phyloP scores from a whole-genome alignment of 2,888 invertebrate genomes.

The Oscheius sp. region DNA sequence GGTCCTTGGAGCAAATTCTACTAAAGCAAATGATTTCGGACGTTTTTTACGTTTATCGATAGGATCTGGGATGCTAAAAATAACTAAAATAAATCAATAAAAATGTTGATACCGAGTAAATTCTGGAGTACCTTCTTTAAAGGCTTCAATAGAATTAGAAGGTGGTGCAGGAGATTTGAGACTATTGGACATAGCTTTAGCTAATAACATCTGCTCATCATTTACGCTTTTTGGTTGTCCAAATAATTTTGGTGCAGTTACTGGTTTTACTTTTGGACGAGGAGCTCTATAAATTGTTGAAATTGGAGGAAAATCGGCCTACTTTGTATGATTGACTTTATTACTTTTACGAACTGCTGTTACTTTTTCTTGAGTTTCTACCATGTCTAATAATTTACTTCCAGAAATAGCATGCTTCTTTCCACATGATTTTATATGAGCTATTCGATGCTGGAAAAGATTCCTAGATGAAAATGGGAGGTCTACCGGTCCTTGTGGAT shows the following conservation, averaged over 20 bases:
- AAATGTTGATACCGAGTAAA: slow-evolving; percentile 37
- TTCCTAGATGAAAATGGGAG: neutral
- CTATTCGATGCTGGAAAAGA: slow-evolving; percentile 41
- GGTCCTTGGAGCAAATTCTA: slow-evolving; percentile 56
- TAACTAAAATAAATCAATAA: neutral
- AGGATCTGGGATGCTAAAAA: slow-evolving; percentile 38
- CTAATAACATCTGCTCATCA: slow-evolving; percentile 39
- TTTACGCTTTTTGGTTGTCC: slow-evolving; percentile 37
- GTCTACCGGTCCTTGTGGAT: slow-evolving; percentile 44
- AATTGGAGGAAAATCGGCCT: neutral
- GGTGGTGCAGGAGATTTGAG: neutral
- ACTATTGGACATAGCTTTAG: slow-evolving; percentile 32
- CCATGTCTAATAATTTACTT: slow-evolving; percentile 35
- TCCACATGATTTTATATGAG: slow-evolving; percentile 44
- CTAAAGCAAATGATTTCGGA: slow-evolving; percentile 56
- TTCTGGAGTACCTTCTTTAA: slow-evolving; percentile 27
- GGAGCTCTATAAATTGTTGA: slow-evolving; percentile 36
- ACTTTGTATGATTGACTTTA: slow-evolving; percentile 42
- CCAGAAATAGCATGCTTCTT: slow-evolving; percentile 35
- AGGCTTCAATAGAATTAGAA: neutral
- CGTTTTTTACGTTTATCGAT: slow-evolving; percentile 47
- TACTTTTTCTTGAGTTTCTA: slow-evolving; percentile 40
- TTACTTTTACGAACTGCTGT: slow-evolving; percentile 30
- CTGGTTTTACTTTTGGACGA: slow-evolving; percentile 23
- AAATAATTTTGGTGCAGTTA: slow-evolving; percentile 32